phyloP scores from a whole-genome alignment of 2,113 vertebrate genomes.

The Gymnogyps californianus region DNA sequence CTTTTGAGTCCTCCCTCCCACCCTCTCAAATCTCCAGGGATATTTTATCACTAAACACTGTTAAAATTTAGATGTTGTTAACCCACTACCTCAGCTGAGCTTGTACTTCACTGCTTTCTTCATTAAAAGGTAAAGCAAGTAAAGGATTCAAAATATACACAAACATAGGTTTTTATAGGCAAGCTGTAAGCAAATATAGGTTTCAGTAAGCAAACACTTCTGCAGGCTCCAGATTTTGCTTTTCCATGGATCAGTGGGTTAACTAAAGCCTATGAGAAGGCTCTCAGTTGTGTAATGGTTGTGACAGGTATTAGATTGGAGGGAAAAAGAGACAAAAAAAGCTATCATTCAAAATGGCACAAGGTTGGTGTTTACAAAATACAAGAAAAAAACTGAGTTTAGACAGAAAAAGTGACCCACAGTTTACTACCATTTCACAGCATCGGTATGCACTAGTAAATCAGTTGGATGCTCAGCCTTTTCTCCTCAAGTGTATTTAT shows the following conservation, averaged over 20 bases:
- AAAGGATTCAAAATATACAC: not conserved
- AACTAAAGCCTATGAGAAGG: constrained; percentile 10
- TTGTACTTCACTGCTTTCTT: not conserved
- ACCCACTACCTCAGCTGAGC: not conserved
- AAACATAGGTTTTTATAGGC: not conserved
- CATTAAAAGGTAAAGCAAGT: not conserved
- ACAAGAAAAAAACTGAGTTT: not conserved
- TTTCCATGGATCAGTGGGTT: constrained; percentile 48
- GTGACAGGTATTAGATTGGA: constrained; percentile 38
- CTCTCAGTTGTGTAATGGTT: not conserved
- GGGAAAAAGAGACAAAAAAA: not conserved
- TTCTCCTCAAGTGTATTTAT: not conserved
- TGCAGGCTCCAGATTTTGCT: not conserved
- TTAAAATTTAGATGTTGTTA: constrained; percentile 22
- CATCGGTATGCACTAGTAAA: not conserved
- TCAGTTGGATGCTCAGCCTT: not conserved
- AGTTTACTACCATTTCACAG: not conserved
- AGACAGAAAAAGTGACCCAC: not conserved
- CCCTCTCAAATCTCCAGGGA: not conserved
- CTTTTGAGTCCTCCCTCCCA: not conserved
- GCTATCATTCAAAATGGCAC: constrained; percentile 3
- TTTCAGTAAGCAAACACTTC: not conserved
- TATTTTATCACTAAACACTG: constrained; percentile 13
- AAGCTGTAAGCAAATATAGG: not conserved
- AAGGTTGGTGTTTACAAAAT: not conserved